phyloP scores from a whole-genome alignment of 1,140 invertebrate genomes.

The Sycobia sp. region DNA sequence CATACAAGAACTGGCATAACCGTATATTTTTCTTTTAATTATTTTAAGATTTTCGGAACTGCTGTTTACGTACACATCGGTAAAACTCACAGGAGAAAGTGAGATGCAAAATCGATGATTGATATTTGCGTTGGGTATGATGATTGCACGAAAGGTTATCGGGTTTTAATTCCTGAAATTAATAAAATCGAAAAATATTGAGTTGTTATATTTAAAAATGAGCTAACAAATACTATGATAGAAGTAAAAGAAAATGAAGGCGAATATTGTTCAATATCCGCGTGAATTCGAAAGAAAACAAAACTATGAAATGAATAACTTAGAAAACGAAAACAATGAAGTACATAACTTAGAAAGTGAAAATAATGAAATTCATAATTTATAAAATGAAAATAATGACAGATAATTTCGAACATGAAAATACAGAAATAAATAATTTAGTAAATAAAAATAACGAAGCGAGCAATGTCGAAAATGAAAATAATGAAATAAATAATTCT shows the following conservation, averaged over 20 bases:
- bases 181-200: constrained; percentile 6
- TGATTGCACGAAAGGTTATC: constrained; percentile 2
- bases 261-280: constrained; percentile 1
- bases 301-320: neutral
- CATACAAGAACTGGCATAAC: constrained; percentile 38
- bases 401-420: neutral
- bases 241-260: too few relatives aligned
- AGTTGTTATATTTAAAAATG: constrained; percentile 12
- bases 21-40: too few relatives aligned
- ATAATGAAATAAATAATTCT: neutral
- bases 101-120: constrained; percentile 34
- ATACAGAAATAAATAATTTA: neutral
- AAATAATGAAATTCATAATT: neutral
- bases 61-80: constrained; percentile 31
- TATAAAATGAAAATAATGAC: neutral
- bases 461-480: neutral
- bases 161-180: neutral
- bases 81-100: constrained; percentile 32
- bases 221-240: neutral
- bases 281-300: too few relatives aligned
- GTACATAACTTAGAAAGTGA: neutral
- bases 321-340: too few relatives aligned
- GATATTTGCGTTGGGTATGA: constrained; percentile 39
- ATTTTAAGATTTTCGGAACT: constrained; percentile 41
- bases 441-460: neutral